Evolutionary conservation across 2,888 invertebrate species (phyloP).

Genomic region (Epirrhoe tristata): DNA sequence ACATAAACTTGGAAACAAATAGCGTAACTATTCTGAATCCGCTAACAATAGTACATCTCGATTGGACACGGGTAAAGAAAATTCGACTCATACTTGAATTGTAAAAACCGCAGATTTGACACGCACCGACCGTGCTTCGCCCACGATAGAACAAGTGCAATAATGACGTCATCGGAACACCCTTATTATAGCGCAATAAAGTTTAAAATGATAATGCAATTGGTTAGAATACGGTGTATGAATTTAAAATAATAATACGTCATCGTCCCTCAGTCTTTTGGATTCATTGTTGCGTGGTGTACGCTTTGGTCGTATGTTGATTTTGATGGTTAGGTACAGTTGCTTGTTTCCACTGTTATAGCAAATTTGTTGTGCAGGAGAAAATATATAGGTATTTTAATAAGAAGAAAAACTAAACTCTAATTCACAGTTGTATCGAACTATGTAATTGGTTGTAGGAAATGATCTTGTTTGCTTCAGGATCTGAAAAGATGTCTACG

Average conservation of each 20-base stretch:
- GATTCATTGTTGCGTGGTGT: conserved; percentile 70
- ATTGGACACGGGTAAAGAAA: conserved; percentile 58
- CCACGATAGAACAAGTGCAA: conserved; percentile 73
- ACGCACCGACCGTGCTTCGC: conserved; percentile 73
- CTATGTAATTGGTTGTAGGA: no score
- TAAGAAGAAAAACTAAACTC: no score
- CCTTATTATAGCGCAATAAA: conserved; percentile 42
- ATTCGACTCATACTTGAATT: conserved; percentile 68
- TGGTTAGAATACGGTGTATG: conserved; percentile 58
- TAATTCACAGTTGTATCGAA: no score
- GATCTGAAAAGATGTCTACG: no score
- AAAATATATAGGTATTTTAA: neutral
- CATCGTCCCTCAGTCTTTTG: conserved; percentile 80
- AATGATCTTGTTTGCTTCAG: no score
- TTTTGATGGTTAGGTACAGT: conserved; percentile 66
- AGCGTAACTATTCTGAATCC: conserved; percentile 42
- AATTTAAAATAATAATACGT: conserved; percentile 82
- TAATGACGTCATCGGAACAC: conserved; percentile 68
- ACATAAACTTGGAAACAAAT: conserved; percentile 25
- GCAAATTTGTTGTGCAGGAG: neutral
- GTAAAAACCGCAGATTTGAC: conserved; percentile 75
- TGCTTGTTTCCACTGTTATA: conserved; percentile 58
- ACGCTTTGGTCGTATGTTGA: conserved; percentile 72
- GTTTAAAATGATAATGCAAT: conserved; percentile 49
- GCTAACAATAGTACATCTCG: conserved; percentile 36